Base-by-base conservation (phyloP, 2,888 invertebrate genomes). In the Alitta virens region DNA sequence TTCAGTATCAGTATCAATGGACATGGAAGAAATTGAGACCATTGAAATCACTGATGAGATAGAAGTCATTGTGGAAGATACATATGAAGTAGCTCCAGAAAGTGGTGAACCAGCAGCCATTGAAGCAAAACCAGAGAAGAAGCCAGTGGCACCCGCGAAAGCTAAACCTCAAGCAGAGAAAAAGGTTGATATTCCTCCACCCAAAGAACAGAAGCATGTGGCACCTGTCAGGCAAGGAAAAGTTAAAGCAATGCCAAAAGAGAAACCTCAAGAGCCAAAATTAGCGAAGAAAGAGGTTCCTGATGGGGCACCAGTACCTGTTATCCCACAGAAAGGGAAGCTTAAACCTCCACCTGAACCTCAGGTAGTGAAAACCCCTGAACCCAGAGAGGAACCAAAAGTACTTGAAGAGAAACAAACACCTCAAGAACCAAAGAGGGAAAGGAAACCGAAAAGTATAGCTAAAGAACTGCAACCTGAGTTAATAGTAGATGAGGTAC, bases 11-110 rank as follows among this genome's bases (percentile, higher is more conserved):
- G 33, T 33, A 12, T 7, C 7, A 5, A 7, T 5, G 5, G 33
- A 33, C 33, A 33, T 33, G 5, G 33, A 33, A 12, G 33, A 33
- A 12, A 33, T 33, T 7, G 33, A 27, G 18, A 38, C 27, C 2
- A 23, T 16, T 33, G 38, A 55, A 55, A 55, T 33, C 25, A 12
- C 9, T 2, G 38, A 55, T n/a, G 40, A n/a, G 56, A 33, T 27
- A 2, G 16, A 50, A 51, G 33, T 21, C 3, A 14, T 51, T 51
- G 18, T 40, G 25, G 59, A 59, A 33, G 14, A 26, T 33, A 59
- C 51, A 7, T n/a, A 51, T 14, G 25, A 59, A 59, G 5, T 26
- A 24, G 50, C 27, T 9, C 23, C 59, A 7, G 59, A 59, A 24
- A 16, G 12, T 18, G 23, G 14, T 7, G 7, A 5, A 33, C 33